Conservation (phyloP, 2,113 vertebrate genomes). For the Salvator merianae region DNA sequence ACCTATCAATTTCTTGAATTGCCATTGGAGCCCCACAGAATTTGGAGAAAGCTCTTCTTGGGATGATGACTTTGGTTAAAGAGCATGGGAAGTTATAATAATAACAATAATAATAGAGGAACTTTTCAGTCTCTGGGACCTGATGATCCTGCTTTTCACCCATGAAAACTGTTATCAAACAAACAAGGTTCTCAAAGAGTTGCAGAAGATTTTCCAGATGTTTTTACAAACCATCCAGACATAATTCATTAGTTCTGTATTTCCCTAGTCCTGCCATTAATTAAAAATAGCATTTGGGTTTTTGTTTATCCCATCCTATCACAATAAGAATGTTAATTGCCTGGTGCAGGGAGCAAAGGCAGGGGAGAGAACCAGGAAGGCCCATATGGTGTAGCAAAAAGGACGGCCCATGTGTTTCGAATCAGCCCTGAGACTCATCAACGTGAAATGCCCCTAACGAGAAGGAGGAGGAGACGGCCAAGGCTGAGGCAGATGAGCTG, state of each 20-base stretch:
- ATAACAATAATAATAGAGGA: too few relatives aligned
- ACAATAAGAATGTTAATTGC: conserved; percentile 52
- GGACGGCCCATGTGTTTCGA: conserved; percentile 66
- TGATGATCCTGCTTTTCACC: neutral
- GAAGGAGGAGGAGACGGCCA: conserved; percentile 64
- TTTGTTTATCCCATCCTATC: conserved; percentile 58
- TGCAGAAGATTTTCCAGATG: rapidly evolving
- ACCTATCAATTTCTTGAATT: too few relatives aligned
- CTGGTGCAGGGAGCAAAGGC: conserved; percentile 61
- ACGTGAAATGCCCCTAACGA: conserved; percentile 65
- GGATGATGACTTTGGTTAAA: too few relatives aligned
- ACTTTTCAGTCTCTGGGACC: neutral
- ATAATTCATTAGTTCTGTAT: neutral
- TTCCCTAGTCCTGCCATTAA: conserved; percentile 57
- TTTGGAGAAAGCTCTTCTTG: too few relatives aligned
- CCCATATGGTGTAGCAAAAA: conserved; percentile 68
- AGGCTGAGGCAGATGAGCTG: conserved; percentile 63
- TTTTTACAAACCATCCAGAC: conserved; percentile 12
- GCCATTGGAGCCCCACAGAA: too few relatives aligned
- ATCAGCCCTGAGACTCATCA: conserved; percentile 65
- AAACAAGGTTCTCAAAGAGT: neutral
- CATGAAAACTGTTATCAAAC: neutral
- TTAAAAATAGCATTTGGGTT: conserved; percentile 63
- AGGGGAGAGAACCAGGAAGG: neutral
- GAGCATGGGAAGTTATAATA: too few relatives aligned